phyloP scores from a whole-genome alignment of 2,113 vertebrate genomes.

The Brienomyrus longianalis region DNA sequence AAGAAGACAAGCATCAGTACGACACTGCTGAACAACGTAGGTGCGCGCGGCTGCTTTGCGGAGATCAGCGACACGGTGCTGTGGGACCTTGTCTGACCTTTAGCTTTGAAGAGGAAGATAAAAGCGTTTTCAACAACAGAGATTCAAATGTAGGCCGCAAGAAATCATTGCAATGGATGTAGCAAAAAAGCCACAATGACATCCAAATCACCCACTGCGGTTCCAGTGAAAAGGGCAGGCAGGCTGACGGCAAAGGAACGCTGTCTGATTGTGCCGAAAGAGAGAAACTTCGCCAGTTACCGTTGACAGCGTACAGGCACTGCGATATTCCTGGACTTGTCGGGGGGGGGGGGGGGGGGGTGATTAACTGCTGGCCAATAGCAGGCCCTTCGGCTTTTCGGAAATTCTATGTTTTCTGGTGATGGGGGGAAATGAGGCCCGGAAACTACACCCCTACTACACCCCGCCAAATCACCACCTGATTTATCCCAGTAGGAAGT shows the following conservation, averaged over 20 bases:
- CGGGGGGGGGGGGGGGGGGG: neutral
- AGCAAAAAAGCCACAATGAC: neutral
- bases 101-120: constrained; percentile 13
- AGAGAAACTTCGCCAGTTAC: neutral
- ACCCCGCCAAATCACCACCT: neutral
- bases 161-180: neutral
- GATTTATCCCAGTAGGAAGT: neutral
- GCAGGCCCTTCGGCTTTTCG: neutral
- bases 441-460: neutral
- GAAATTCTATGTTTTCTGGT: neutral
- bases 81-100: neutral
- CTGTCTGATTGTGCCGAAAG: neutral
- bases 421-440: neutral
- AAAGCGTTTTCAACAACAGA: constrained; percentile 13
- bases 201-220: neutral
- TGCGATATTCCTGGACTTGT: neutral
- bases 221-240: neutral
- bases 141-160: neutral
- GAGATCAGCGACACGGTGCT: neutral
- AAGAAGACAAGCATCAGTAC: neutral
- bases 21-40: neutral
- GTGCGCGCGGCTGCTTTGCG: neutral
- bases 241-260: neutral
- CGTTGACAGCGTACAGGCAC: neutral
- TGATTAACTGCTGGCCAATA: neutral